These are phyloP conservation scores for Cygnus olor DNA, from an alignment of 2,797 vertebrate species.

Conservation along the genomic window DNA sequence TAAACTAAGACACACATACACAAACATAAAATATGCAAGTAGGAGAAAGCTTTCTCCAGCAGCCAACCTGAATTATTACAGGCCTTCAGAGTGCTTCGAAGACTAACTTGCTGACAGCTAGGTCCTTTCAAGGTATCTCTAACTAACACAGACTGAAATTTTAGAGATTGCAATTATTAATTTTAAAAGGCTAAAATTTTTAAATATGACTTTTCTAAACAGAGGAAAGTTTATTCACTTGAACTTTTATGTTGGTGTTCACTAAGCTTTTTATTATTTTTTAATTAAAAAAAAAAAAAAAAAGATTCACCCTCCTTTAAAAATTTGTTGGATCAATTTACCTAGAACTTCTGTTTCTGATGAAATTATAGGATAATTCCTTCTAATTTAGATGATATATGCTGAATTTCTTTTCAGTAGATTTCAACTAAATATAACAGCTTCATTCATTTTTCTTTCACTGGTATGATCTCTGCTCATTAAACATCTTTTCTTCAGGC, in stretches of 20 bases:
- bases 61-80: not conserved
- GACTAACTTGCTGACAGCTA: not conserved
- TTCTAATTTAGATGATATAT: not conserved
- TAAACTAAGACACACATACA: not conserved
- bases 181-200: not conserved
- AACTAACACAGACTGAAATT: not conserved
- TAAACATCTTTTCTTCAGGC: not conserved
- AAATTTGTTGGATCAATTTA: not conserved
- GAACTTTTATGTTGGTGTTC: not conserved
- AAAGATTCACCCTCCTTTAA: not conserved
- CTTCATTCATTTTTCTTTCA: not conserved
- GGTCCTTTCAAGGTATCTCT: not conserved
- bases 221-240: not conserved
- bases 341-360: not conserved
- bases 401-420: not conserved
- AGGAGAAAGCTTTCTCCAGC: not conserved
- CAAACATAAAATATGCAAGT: not conserved
- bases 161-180: not conserved
- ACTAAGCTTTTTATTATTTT: not conserved
- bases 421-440: not conserved
- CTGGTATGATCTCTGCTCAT: not conserved
- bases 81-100: not conserved
- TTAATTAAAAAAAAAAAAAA: too few relatives aligned
- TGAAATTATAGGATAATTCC: not conserved
- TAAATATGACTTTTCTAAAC: not conserved